phyloP scores from a whole-genome alignment of 2,113 vertebrate species.

The Pycnonotus jocosus region DNA sequence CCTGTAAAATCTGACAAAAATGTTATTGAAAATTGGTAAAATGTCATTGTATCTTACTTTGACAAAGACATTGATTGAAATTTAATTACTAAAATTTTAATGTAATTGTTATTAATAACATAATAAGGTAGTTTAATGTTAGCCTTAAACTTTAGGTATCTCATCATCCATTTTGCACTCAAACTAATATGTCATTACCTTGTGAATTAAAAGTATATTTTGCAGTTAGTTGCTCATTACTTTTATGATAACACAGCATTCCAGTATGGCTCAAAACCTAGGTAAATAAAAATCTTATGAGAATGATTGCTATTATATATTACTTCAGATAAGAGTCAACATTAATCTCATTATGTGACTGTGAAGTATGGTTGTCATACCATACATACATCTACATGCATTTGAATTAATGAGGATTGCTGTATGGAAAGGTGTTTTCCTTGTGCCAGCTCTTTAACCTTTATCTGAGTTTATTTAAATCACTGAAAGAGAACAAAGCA shows the following conservation, averaged over 20 bases:
- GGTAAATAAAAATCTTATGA: background rate
- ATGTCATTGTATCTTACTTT: background rate
- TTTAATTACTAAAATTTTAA: background rate
- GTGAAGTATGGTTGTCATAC: background rate
- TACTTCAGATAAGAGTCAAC: background rate
- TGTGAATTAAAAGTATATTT: background rate
- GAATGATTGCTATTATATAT: background rate
- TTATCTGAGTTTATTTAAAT: background rate
- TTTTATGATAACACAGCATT: background rate
- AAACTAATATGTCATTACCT: background rate
- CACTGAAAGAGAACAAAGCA: background rate
- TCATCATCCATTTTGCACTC: background rate
- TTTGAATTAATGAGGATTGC: background rate
- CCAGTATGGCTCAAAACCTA: background rate
- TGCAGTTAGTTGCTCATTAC: background rate
- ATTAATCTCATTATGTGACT: background rate
- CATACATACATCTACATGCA: background rate
- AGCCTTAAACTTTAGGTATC: background rate
- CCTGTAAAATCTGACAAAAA: background rate
- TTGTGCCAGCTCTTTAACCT: background rate
- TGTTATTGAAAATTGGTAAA: background rate
- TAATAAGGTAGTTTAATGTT: background rate
- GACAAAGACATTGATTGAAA: background rate
- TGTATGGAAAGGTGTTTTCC: background rate
- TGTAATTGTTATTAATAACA: background rate